Base-by-base conservation (phyloP, 2,113 vertebrate genomes). In the Uropsilus gracilis region DNA sequence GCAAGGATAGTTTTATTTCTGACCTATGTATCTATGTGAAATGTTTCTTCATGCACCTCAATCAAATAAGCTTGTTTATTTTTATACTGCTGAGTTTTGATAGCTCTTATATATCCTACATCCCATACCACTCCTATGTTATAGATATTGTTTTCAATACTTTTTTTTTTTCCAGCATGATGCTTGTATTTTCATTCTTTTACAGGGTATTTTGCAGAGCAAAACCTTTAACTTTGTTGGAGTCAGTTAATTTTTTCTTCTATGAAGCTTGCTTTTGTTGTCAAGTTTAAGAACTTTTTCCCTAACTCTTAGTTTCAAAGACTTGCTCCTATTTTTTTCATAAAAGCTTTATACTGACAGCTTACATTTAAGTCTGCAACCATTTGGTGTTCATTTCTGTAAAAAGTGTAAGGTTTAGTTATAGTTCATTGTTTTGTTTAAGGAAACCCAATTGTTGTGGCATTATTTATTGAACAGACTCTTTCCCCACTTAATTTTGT, bases 31-130 rank as follows among this genome's bases (percentile, higher is more conserved):
- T 39, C 10, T 53, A 61, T 77, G 50, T 76, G 42, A 84, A 48
- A 13, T 84, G 28, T 66, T 18, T 77, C 42, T 76, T 76, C 26
- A 11, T 89, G 42, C 61, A 39, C 69, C 55, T 89, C 84, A 10
- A 50, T 69, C 71, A 75, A 39, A 61, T 89, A 48, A 39, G 42
- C 50, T 69, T 72, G 20, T 80, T 87, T 34, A 3, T 46, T 59
- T 39, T 89, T 69, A 24, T 81, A 50, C 16, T 80, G 64, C 86
- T 73, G 42, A 76, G 39, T 73, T 82, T 88, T 93, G 37, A 88
- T 55, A 61, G 42, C 61, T 59, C 55, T 81, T 42, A 59, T 80
- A 72, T 66, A 64, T 73, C 57, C 26, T 93, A 64, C 20, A 44
- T 63, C 44, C n/a, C 11, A 44, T 63, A 44, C n/a, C 11, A 44